Evolutionary conservation across 2,113 vertebrate genomes (phyloP).

Genomic region (Excalfactoria chinensis): DNA sequence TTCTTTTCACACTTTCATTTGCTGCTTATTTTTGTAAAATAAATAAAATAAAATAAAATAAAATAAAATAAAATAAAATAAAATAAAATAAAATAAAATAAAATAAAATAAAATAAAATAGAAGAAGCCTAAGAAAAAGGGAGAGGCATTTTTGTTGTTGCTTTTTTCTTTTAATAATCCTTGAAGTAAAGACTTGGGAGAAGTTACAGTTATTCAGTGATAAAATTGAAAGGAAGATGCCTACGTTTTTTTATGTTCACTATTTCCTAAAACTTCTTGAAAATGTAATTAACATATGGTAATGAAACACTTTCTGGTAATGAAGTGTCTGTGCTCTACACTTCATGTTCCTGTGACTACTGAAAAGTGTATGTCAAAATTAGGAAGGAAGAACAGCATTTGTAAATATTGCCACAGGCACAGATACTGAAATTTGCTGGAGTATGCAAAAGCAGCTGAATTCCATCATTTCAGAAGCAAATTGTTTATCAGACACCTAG

Average conservation of each 20-base stretch:
- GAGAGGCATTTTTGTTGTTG: background rate
- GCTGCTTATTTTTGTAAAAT: background rate
- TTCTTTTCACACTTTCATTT: background rate
- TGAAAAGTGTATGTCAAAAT: background rate
- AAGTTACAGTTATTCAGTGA: background rate
- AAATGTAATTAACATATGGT: background rate
- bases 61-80: background rate
- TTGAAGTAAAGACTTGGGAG: background rate
- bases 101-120: background rate
- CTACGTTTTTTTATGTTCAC: background rate
- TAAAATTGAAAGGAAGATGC: background rate
- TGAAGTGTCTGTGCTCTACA: background rate
- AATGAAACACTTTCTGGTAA: background rate
- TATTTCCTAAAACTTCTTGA: background rate
- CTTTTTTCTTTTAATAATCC: background rate
- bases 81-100: background rate
- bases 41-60: background rate
- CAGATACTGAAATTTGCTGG: background rate
- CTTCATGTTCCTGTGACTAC: background rate
- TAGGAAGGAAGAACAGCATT: background rate
- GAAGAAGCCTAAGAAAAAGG: background rate
- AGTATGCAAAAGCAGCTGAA: background rate
- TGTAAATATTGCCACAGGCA: background rate
- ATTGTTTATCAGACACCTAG: background rate
- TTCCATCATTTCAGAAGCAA: background rate